Percentiles rank a stretch among this genome's conserved stretches.
These are phyloP conservation scores for Haliclystus octoradiatus DNA, from an alignment of 30 jellyfish, hydroid and myxozoan species.

Conservation along the genomic window DNA sequence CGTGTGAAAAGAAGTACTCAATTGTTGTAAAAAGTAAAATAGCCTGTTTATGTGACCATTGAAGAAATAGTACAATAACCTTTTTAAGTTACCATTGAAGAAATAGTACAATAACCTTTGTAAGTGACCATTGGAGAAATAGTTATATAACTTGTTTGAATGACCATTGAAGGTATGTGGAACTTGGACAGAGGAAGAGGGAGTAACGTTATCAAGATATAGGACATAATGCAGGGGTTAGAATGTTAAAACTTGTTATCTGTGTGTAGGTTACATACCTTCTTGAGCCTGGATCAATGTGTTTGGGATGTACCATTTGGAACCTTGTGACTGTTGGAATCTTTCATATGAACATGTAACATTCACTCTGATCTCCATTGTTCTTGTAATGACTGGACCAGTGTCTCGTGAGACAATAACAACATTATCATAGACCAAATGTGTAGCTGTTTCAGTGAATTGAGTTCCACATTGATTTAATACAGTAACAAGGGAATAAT, in stretches of 20 bases:
- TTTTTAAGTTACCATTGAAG: too few species aligned
- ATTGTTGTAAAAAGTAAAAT: neutral
- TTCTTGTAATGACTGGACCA: conserved; percentile 11
- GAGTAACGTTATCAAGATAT: too few species aligned
- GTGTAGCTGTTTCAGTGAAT: conserved; percentile 2
- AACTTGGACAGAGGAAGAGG: too few species aligned
- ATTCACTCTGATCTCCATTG: conserved; percentile 12
- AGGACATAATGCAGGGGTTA: too few species aligned
- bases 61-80: too few species aligned
- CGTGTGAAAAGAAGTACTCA: too few species aligned
- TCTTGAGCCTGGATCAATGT: conserved; percentile 15
- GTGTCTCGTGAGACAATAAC: conserved; percentile 19
- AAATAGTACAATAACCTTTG: too few species aligned
- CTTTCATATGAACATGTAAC: conserved; percentile 15
- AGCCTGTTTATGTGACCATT: too few species aligned
- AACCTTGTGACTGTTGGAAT: neutral
- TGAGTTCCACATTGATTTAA: conserved; percentile 22
- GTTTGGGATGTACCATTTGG: conserved; percentile 6
- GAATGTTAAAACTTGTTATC: too few species aligned
- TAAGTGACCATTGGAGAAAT: too few species aligned
- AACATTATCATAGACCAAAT: conserved; percentile 25
- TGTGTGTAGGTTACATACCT: conserved; percentile 2
- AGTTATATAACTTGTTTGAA: too few species aligned
- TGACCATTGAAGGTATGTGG: too few species aligned
- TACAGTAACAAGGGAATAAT: conserved; percentile 12